A percentile compares a stretch with the other conserved stretches of the same genome.
phyloP scores from a whole-genome alignment of 2,888 invertebrate genomes.

The Latrodectus elegans region DNA sequence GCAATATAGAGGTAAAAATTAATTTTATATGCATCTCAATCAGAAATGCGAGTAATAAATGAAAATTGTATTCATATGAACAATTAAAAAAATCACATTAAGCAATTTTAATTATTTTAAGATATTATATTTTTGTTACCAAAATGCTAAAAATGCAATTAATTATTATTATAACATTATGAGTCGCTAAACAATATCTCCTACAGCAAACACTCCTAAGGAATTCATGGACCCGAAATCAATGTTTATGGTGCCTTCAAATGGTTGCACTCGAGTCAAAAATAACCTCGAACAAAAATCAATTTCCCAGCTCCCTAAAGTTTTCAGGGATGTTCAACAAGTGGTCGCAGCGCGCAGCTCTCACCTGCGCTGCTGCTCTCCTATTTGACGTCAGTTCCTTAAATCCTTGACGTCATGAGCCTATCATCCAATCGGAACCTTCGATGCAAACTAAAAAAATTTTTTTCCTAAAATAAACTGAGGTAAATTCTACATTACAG shows the following conservation, averaged over 20 bases:
- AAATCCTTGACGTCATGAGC: conserved; percentile 29
- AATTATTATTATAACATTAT: too few species aligned
- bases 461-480: not conserved
- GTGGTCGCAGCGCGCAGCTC: conserved; percentile 48
- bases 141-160: too few species aligned
- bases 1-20: too few species aligned
- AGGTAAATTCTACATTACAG: not conserved
- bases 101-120: too few species aligned
- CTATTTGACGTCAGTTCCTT: conserved; percentile 39
- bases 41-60: too few species aligned
- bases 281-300: conserved; percentile 54
- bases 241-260: not conserved
- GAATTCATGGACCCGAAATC: not conserved
- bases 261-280: not conserved
- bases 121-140: too few species aligned
- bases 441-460: not conserved
- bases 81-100: too few species aligned
- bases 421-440: conserved; percentile 4
- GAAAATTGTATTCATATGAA: too few species aligned
- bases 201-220: not conserved
- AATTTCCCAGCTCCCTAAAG: conserved; percentile 42
- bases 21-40: too few species aligned
- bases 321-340: conserved; percentile 46
- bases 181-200: too few species aligned
- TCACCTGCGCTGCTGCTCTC: conserved; percentile 35